These are phyloP conservation scores for Echiichthys vipera DNA, from an alignment of 2,797 vertebrate species.

Conservation along the genomic window DNA sequence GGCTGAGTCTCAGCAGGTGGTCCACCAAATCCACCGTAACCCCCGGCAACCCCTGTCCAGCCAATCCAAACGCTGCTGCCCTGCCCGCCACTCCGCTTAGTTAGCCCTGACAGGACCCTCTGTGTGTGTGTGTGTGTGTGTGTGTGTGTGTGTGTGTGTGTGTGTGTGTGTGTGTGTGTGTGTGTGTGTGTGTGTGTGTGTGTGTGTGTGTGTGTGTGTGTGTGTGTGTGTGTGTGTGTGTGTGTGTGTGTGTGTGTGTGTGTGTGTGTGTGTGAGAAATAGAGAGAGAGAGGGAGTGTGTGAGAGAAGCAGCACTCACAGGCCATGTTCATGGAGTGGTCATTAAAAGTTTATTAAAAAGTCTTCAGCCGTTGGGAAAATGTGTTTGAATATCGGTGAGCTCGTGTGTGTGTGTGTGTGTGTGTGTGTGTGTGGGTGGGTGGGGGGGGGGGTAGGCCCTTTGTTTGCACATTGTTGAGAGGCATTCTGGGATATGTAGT, in stretches of 20 bases:
- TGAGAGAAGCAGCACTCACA: constrained; percentile 85
- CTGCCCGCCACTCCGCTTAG: constrained; percentile 70
- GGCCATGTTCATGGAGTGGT: constrained; percentile 81
- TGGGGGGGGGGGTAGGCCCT: neutral
- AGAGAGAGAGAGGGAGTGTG: constrained; percentile 42
- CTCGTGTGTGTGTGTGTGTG: constrained; percentile 4
- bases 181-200: constrained; percentile 1
- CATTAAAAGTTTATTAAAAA: constrained; percentile 89
- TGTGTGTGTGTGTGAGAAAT: too few relatives aligned
- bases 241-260: neutral
- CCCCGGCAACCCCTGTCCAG: constrained; percentile 82
- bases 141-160: constrained; percentile 43
- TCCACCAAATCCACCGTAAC: constrained; percentile 98
- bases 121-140: constrained; percentile 60
- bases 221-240: constrained; percentile 7
- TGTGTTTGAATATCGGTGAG: constrained; percentile 35
- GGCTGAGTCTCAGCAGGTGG: constrained; percentile 96
- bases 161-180: constrained; percentile 24
- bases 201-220: constrained; percentile 28
- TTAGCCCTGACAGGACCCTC: constrained; percentile 71
- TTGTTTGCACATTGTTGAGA: neutral
- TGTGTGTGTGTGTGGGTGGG: neutral
- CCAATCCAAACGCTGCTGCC: constrained; percentile 75
- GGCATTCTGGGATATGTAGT: constrained; percentile 27
- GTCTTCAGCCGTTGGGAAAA: constrained; percentile 62